A percentile compares a stretch with the other conserved stretches of the same genome.
These are phyloP conservation scores for Alectura lathami DNA, from an alignment of 2,113 vertebrate genomes.

Conservation along the genomic window DNA sequence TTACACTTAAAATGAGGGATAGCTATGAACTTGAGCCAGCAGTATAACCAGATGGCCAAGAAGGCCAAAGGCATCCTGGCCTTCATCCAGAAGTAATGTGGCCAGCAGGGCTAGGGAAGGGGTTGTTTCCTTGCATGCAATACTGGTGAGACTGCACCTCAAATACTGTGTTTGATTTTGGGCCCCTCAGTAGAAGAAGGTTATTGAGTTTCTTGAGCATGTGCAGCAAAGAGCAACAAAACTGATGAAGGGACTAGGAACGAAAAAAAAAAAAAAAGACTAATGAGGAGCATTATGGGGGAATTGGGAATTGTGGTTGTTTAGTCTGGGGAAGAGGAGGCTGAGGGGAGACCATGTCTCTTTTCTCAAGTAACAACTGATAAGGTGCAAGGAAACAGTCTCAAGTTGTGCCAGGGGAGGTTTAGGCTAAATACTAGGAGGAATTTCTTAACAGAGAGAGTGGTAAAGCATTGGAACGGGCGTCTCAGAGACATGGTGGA, in stretches of 20 bases:
- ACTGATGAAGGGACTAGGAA: neutral
- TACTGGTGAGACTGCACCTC: neutral
- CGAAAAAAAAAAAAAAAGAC: neutral
- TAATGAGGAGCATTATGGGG: neutral
- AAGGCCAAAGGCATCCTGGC: neutral
- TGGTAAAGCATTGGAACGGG: neutral
- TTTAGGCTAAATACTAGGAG: neutral
- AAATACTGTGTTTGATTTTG: neutral
- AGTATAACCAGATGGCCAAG: neutral
- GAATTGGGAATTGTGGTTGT: neutral
- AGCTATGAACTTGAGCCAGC: neutral
- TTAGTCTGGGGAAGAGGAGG: neutral
- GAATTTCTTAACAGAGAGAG: neutral
- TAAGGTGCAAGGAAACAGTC: neutral
- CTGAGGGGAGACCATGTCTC: too few species aligned
- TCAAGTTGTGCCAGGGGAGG: neutral
- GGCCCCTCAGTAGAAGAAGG: neutral
- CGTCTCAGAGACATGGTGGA: neutral
- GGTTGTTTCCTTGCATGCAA: neutral
- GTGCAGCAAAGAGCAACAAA: neutral
- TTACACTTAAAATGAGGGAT: neutral
- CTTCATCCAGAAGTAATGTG: neutral
- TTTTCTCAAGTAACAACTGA: neutral
- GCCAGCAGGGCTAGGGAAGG: neutral
- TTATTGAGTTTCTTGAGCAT: neutral